phyloP scores from a whole-genome alignment of 2,888 invertebrate species.

The Microctonus hyperodae region DNA sequence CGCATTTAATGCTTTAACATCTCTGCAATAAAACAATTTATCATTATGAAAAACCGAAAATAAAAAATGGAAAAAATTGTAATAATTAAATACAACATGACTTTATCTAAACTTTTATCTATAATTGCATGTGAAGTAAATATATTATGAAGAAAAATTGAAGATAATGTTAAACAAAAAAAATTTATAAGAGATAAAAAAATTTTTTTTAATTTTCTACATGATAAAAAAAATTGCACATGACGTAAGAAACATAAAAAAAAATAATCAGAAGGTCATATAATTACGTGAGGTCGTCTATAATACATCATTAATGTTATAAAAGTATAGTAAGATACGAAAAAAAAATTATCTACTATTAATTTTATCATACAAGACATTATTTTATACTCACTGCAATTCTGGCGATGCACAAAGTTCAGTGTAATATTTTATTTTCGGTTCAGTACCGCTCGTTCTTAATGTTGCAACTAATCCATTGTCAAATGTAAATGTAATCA shows the following conservation, averaged over 20 bases:
- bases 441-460: constrained; percentile 97
- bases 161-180: too few relatives aligned
- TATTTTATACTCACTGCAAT: constrained; percentile 66
- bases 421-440: constrained; percentile 98
- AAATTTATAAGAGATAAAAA: not conserved
- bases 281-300: not conserved
- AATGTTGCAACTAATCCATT: constrained; percentile 88
- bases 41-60: too few relatives aligned
- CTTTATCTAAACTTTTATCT: too few relatives aligned
- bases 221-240: not conserved
- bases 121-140: too few relatives aligned
- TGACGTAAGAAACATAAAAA: not conserved
- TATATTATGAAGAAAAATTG: too few relatives aligned
- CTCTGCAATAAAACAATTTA: constrained; percentile 71
- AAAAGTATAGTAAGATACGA: too few relatives aligned
- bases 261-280: not conserved
- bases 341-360: too few relatives aligned
- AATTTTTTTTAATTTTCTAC: not conserved
- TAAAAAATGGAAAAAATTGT: constrained; percentile 8
- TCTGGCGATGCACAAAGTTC: constrained; percentile 80
- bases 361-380: too few relatives aligned
- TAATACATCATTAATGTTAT: too few relatives aligned
- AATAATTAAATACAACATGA: too few relatives aligned
- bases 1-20: constrained; percentile 69
- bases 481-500: constrained; percentile 93